Conservation (phyloP, 2,888 invertebrate species). For the Campopleginae sp. region DNA sequence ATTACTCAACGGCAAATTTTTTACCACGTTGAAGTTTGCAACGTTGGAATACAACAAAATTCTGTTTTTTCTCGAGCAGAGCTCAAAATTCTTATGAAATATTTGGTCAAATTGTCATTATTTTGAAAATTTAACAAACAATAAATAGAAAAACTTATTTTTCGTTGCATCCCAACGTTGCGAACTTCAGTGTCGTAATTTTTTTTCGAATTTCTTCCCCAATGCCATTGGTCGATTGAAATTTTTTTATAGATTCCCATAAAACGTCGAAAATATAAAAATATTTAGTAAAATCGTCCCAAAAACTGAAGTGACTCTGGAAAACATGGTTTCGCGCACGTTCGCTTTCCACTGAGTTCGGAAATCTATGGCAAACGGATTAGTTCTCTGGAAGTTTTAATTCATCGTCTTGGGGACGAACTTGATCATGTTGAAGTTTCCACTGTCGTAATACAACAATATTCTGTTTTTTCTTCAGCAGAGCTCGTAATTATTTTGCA, state of each 20-base stretch:
- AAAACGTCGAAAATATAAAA: background rate
- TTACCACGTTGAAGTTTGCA: too few relatives aligned
- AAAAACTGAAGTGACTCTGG: background rate
- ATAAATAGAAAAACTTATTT: too few relatives aligned
- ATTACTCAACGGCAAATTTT: background rate
- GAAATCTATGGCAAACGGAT: background rate
- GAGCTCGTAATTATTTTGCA: too few relatives aligned
- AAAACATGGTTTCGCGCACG: background rate
- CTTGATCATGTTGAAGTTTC: background rate
- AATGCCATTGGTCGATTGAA: background rate
- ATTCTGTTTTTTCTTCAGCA: too few relatives aligned
- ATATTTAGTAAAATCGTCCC: background rate
- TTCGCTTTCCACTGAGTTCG: background rate
- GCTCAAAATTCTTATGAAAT: too few relatives aligned
- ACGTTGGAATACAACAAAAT: too few relatives aligned
- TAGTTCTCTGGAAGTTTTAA: background rate
- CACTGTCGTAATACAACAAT: too few relatives aligned
- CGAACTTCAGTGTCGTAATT: too few relatives aligned
- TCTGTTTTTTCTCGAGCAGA: too few relatives aligned
- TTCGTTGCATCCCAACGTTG: too few relatives aligned
- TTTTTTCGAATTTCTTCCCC: background rate
- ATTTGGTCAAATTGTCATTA: too few relatives aligned
- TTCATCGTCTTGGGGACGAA: background rate
- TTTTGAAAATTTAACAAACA: too few relatives aligned
- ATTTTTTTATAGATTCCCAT: background rate